Evolutionary conservation across 2,888 invertebrate species (phyloP).

Genomic region (Loripinus fragilis): DNA sequence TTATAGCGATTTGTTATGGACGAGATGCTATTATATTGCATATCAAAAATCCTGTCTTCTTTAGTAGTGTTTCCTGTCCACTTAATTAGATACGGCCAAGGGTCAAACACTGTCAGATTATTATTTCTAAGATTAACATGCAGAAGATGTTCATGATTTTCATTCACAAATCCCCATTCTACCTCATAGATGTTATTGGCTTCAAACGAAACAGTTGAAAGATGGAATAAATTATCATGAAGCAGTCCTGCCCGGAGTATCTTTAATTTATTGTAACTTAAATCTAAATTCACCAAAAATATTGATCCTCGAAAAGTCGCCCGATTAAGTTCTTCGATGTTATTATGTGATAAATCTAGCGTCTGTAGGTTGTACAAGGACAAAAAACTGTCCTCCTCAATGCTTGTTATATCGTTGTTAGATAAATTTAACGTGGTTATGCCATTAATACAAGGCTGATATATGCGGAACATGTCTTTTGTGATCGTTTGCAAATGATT

Average conservation of each 20-base stretch:
- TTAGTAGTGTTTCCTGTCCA: slow-evolving; percentile 12
- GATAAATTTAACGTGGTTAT: not conserved
- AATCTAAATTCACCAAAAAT: slow-evolving; percentile 11
- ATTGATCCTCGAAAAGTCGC: slow-evolving; percentile 4
- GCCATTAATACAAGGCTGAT: no score
- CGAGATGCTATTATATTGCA: slow-evolving; percentile 48
- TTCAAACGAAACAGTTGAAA: slow-evolving; percentile 32
- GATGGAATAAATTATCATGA: not conserved
- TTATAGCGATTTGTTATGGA: slow-evolving; percentile 52
- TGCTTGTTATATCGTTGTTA: not conserved
- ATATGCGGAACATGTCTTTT: no score
- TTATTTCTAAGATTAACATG: slow-evolving; percentile 54
- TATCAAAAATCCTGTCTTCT: slow-evolving; percentile 40
- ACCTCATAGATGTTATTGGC: slow-evolving; percentile 56
- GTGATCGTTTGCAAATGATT: no score
- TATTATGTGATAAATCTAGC: slow-evolving; percentile 41
- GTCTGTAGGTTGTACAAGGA: slow-evolving; percentile 24
- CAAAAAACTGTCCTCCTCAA: slow-evolving; percentile 29
- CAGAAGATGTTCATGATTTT: slow-evolving; percentile 33
- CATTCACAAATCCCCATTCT: slow-evolving; percentile 51
- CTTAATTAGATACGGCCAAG: slow-evolving; percentile 60
- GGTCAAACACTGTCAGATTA: slow-evolving; percentile 51
- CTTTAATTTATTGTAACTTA: not conserved
- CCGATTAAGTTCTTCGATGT: slow-evolving; percentile 31
- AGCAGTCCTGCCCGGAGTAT: not conserved